phyloP scores from a whole-genome alignment of 2,797 vertebrate species.

The Sebastiscus tertius region DNA sequence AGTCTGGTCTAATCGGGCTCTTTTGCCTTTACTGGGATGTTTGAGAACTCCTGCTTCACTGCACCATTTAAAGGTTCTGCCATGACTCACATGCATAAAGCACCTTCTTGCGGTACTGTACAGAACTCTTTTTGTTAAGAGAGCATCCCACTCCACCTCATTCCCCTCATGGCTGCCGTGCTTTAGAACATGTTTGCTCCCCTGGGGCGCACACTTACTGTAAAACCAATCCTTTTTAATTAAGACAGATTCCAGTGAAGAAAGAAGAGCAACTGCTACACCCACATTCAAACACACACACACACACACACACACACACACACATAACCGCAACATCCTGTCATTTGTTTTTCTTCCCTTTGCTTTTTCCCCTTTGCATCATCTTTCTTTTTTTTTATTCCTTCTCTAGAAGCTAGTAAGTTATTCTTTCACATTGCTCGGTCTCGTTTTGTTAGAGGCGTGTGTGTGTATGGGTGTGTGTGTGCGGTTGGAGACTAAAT shows the following conservation, averaged over 20 bases:
- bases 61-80: not conserved
- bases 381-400: not conserved
- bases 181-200: slow-evolving; percentile 56
- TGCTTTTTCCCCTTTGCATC: slow-evolving; percentile 9
- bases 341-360: slow-evolving; percentile 35
- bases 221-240: slow-evolving; percentile 75
- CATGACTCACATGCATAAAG: not conserved
- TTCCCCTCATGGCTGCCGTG: not conserved
- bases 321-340: slow-evolving; percentile 66
- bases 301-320: slow-evolving; percentile 32
- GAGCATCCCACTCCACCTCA: not conserved
- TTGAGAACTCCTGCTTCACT: not conserved
- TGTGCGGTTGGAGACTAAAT: not conserved
- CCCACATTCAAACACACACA: slow-evolving; percentile 23
- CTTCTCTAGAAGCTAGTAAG: slow-evolving; percentile 31
- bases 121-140: not conserved
- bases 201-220: slow-evolving; percentile 58
- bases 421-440: slow-evolving; percentile 33
- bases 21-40: not conserved
- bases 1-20: not conserved
- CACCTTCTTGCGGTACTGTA: not conserved
- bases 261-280: slow-evolving; percentile 52
- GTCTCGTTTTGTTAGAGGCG: slow-evolving; percentile 33
- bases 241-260: slow-evolving; percentile 76
- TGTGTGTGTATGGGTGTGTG: not conserved